phyloP scores from a whole-genome alignment of 2,113 vertebrate species.

The Pseudopodoces humilis region DNA sequence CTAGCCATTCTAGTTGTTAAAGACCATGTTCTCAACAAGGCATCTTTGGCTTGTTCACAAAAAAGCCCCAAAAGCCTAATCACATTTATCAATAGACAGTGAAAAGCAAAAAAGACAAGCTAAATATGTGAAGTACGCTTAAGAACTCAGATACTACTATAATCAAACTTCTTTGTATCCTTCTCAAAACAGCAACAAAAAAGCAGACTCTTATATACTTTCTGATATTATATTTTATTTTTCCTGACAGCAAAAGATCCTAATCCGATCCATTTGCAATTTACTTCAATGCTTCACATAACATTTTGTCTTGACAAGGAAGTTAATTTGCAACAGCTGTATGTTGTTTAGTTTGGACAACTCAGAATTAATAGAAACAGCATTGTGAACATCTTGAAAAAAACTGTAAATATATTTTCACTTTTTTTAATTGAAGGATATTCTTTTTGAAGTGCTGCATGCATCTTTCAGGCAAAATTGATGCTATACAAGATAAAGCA shows the following conservation, averaged over 20 bases:
- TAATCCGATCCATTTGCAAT: neutral
- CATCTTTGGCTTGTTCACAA: neutral
- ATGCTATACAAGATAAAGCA: neutral
- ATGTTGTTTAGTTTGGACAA: neutral
- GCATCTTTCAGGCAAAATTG: neutral
- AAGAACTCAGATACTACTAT: neutral
- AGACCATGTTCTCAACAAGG: neutral
- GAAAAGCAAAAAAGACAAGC: neutral
- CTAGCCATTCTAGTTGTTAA: neutral
- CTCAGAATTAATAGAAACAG: neutral
- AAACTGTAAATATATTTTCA: neutral
- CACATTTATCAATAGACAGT: neutral
- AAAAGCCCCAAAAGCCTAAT: neutral
- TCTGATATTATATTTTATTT: neutral
- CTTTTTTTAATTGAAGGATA: neutral
- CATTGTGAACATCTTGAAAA: neutral
- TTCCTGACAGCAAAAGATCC: neutral
- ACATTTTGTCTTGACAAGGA: neutral
- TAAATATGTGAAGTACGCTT: neutral
- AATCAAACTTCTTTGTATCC: neutral
- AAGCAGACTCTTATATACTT: neutral
- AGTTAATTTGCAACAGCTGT: slow-evolving; percentile 43
- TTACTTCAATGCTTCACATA: neutral
- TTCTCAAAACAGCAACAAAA: slow-evolving; percentile 2
- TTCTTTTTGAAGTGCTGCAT: neutral